phyloP scores from a whole-genome alignment of 2,113 vertebrate genomes.

The Benitochromis conjunctus region DNA sequence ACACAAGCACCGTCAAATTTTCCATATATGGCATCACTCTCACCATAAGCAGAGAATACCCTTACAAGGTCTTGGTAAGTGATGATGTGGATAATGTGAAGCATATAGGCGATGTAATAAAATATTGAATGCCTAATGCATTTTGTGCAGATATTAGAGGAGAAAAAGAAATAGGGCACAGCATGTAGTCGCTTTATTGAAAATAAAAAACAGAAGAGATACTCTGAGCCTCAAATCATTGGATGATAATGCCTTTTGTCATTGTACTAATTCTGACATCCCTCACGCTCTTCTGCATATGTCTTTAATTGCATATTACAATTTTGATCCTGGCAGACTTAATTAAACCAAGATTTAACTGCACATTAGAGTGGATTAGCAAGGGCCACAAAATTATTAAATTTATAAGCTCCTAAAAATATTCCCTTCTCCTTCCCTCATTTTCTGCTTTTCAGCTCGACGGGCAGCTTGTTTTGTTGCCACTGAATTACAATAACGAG shows the following conservation, averaged over 20 bases:
- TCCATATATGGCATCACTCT: constrained; percentile 44
- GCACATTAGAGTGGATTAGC: constrained; percentile 56
- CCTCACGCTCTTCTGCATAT: constrained; percentile 17
- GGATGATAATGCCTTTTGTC: constrained; percentile 31
- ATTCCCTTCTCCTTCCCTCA: neutral
- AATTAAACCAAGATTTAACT: constrained; percentile 53
- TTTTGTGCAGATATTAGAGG: neutral
- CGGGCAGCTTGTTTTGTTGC: constrained; percentile 49
- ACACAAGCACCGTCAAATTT: constrained; percentile 53
- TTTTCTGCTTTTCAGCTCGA: constrained; percentile 48
- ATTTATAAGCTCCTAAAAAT: constrained; percentile 54
- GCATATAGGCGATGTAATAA: neutral
- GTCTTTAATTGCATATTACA: constrained; percentile 57
- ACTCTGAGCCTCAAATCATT: constrained; percentile 2
- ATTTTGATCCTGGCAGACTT: constrained; percentile 44
- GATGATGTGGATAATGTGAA: neutral
- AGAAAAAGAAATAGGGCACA: constrained; percentile 22
- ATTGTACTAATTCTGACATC: constrained; percentile 43
- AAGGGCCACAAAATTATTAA: constrained; percentile 44
- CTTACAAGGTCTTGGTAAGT: constrained; percentile 55
- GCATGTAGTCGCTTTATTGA: constrained; percentile 12
- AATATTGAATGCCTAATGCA: neutral
- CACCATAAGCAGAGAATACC: constrained; percentile 59
- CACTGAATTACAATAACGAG: constrained; percentile 42
- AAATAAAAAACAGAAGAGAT: constrained; percentile 45